Percentiles rank a stretch among this genome's conserved stretches.
These are phyloP conservation scores for Lordiphosa stackelbergi DNA, from an alignment of 1,140 invertebrate species.

Conservation along the genomic window DNA sequence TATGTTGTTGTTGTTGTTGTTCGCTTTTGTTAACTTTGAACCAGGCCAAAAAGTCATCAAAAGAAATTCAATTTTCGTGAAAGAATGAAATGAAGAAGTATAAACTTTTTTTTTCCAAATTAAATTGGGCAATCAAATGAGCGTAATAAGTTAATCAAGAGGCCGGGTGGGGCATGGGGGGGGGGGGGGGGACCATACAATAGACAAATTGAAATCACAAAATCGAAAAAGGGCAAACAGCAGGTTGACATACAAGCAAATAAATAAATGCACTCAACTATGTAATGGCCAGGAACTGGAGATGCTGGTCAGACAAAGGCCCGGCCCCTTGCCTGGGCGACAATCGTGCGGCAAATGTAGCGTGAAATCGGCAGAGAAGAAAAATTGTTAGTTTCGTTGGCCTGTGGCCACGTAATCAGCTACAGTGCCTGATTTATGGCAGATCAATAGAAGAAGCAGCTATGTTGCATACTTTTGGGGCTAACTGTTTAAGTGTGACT, in stretches of 20 bases:
- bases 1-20: constrained; percentile 10
- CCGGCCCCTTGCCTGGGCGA: constrained; percentile 7
- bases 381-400: constrained; percentile 67
- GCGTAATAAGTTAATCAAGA: constrained; percentile 75
- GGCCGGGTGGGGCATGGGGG: constrained; percentile 19
- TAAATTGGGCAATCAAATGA: constrained; percentile 75
- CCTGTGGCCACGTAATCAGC: constrained; percentile 30
- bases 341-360: constrained; percentile 68
- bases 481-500: not conserved
- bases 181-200: constrained; percentile 23
- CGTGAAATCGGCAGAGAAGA: constrained; percentile 60
- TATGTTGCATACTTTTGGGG: no score
- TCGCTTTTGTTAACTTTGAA: constrained; percentile 2
- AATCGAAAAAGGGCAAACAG: constrained; percentile 57
- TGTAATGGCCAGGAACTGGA: constrained; percentile 42
- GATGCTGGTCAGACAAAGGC: constrained; percentile 46
- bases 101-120: constrained; percentile 28
- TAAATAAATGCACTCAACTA: constrained; percentile 75
- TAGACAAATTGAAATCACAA: constrained; percentile 57
- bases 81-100: constrained; percentile 12
- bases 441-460: no score
- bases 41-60: constrained; percentile 55
- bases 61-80: constrained; percentile 55
- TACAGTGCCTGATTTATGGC: constrained; percentile 10
- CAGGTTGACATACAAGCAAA: constrained; percentile 72